phyloP scores from a whole-genome alignment of 1,140 invertebrate genomes.

The Mamestra configurata region DNA sequence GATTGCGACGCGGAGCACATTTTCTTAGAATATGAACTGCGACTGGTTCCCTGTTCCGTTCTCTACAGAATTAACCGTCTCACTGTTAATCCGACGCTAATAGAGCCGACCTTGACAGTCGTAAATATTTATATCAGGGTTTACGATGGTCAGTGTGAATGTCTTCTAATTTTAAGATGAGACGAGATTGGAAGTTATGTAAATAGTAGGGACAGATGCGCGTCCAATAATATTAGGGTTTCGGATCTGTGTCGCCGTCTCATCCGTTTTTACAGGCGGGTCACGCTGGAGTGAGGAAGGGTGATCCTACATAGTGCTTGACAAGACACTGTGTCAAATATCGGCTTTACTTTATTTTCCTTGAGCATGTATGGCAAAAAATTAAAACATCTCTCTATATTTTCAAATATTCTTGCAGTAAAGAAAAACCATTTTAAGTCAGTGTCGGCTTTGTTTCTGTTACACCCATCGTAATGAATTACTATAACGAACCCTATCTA shows the following conservation, averaged over 20 bases:
- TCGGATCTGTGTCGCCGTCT: background rate
- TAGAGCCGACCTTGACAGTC: conserved; percentile 68
- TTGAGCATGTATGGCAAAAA: background rate
- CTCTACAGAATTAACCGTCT: conserved; percentile 56
- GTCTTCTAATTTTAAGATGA: conserved; percentile 67
- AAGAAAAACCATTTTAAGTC: background rate
- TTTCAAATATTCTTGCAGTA: background rate
- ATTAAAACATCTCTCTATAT: background rate
- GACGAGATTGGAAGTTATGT: conserved; percentile 23
- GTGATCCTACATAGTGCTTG: conserved; percentile 1
- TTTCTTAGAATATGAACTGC: conserved; percentile 50
- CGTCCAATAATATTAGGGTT: conserved; percentile 4
- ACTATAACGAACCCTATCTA: too few relatives aligned
- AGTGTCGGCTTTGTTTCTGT: too few relatives aligned
- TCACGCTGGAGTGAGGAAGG: background rate
- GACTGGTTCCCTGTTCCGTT: conserved; percentile 48
- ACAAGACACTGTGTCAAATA: conserved; percentile 2
- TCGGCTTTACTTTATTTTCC: background rate
- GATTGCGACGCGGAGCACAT: conserved; percentile 47
- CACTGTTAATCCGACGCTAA: conserved; percentile 62
- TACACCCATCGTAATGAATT: too few relatives aligned
- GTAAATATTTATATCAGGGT: conserved; percentile 68
- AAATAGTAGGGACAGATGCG: conserved; percentile 23
- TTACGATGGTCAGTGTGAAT: conserved; percentile 73
- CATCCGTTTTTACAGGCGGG: conserved; percentile 11